phyloP scores from a whole-genome alignment of 2,797 vertebrate species.

The Notoglanidium macrostoma region DNA sequence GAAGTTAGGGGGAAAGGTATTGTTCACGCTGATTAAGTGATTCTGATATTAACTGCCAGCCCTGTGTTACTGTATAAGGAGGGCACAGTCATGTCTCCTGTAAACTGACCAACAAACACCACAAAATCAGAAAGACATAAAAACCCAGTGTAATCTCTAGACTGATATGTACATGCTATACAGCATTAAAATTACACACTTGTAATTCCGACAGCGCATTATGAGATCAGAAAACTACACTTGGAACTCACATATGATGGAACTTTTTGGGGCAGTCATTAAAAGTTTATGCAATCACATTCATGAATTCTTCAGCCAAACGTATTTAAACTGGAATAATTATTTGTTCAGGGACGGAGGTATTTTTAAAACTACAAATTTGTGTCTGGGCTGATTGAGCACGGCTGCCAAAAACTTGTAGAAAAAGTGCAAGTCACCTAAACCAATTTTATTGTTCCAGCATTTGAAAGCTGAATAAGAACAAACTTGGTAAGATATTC shows the following conservation, averaged over 20 bases:
- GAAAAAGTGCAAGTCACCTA: background rate
- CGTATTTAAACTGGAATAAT: background rate
- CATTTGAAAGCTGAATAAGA: background rate
- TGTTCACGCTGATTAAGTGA: background rate
- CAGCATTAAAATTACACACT: background rate
- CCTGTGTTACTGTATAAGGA: slow-evolving; percentile 37
- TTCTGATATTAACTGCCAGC: slow-evolving; percentile 55
- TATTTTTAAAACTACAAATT: background rate
- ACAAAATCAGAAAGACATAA: background rate
- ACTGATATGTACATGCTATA: background rate
- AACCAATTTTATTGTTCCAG: background rate
- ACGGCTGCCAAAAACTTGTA: background rate
- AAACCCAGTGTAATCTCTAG: background rate
- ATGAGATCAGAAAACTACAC: background rate
- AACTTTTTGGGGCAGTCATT: background rate
- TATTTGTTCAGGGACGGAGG: background rate
- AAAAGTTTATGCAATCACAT: background rate
- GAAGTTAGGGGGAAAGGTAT: background rate
- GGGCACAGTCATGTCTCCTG: slow-evolving; percentile 66
- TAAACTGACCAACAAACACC: slow-evolving; percentile 44
- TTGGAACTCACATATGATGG: background rate
- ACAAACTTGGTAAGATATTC: background rate
- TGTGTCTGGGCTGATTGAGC: background rate
- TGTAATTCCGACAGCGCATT: background rate
- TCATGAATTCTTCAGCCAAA: background rate